Conservation (phyloP, 2,888 invertebrate species). For the Ormyrus labotus region DNA sequence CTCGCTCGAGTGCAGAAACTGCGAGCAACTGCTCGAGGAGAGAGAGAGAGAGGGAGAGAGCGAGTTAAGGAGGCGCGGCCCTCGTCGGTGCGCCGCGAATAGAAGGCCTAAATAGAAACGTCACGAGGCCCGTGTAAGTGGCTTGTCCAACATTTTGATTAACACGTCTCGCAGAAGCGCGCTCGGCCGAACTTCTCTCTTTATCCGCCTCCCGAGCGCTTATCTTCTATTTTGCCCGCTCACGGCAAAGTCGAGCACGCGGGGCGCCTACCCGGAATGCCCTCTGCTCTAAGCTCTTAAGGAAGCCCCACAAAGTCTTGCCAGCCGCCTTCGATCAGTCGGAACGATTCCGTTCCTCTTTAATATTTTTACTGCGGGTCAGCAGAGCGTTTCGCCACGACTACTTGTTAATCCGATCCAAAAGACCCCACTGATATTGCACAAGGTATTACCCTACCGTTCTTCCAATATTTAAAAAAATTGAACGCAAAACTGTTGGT, state of each 20-base stretch:
- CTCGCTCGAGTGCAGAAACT: background rate
- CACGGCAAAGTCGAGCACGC: background rate
- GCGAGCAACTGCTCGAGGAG: conserved; percentile 5
- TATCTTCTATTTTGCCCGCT: conserved; percentile 27
- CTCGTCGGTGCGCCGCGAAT: conserved; percentile 10
- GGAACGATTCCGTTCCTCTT: no score
- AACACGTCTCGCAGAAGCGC: conserved; percentile 69
- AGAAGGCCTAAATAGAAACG: conserved; percentile 73
- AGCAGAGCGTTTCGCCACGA: no score
- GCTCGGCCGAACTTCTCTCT: conserved; percentile 14
- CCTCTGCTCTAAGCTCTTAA: no score
- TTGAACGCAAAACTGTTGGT: background rate
- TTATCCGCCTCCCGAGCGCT: conserved; percentile 15
- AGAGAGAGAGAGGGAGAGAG: background rate
- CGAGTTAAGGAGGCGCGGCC: conserved; percentile 19
- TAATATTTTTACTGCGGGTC: no score
- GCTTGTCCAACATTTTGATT: conserved; percentile 76
- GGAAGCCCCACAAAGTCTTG: no score
- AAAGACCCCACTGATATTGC: no score
- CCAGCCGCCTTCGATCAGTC: no score
- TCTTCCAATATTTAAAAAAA: no score
- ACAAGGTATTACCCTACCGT: no score
- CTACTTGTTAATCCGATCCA: no score
- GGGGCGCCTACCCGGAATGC: background rate
- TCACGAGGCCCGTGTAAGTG: conserved; percentile 74